Evolutionary conservation across 2,797 vertebrate species (phyloP).

Genomic region (Artibeus lituratus): DNA sequence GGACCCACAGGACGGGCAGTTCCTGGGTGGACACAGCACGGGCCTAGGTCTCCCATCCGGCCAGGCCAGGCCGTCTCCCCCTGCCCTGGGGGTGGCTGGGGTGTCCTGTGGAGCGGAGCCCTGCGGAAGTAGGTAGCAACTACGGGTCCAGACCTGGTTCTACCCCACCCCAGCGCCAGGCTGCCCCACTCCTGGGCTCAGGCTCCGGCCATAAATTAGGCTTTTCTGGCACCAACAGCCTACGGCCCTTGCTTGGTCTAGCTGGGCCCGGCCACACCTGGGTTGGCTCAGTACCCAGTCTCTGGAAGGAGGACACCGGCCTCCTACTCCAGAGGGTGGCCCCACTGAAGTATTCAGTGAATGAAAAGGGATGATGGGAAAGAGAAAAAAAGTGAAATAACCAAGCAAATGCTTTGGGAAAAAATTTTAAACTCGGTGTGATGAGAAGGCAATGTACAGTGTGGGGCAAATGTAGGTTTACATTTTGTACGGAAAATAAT

Average conservation of each 20-base stretch:
- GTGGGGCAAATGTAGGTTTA: background rate
- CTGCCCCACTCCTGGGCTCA: background rate
- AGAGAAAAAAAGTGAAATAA: background rate
- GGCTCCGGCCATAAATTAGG: background rate
- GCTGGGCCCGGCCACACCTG: background rate
- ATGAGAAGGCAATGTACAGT: background rate
- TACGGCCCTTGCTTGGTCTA: no score
- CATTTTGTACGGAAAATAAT: background rate
- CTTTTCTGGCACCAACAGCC: background rate
- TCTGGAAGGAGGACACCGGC: background rate
- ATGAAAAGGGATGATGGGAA: background rate
- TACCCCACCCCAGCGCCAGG: accelerated
- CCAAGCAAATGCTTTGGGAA: background rate
- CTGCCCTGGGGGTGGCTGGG: background rate
- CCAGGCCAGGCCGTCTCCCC: background rate
- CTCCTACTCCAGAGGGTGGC: no score
- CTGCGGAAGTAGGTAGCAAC: background rate
- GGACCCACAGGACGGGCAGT: background rate
- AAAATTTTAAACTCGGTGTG: background rate
- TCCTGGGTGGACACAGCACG: accelerated
- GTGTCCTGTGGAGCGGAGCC: no score
- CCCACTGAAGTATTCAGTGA: background rate
- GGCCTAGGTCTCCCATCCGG: no score
- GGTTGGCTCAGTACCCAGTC: background rate
- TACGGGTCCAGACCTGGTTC: background rate